Evolutionary conservation across 2,888 invertebrate species (phyloP).

Genomic region (Dorcus parallelipipedus): DNA sequence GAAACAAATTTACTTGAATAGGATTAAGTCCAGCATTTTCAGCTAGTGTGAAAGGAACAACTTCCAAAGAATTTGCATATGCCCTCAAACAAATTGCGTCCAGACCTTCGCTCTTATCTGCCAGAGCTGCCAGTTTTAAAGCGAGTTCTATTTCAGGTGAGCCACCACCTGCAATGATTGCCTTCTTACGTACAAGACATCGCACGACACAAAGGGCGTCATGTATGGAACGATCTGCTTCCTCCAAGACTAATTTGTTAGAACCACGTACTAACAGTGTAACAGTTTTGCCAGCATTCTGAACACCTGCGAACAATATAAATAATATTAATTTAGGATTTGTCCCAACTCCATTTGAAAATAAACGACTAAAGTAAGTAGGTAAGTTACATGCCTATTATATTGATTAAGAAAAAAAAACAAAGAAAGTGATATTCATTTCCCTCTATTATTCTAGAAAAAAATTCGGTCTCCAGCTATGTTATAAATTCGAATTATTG

Average conservation of each 20-base stretch:
- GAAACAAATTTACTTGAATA: slow-evolving; percentile 38
- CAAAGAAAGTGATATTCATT: no score
- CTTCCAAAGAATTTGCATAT: slow-evolving; percentile 93
- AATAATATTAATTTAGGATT: no score
- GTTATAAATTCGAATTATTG: no score
- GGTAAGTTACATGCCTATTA: no score
- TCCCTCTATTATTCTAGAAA: not conserved
- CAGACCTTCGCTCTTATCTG: slow-evolving; percentile 83
- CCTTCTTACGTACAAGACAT: slow-evolving; percentile 91
- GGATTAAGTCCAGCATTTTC: slow-evolving; percentile 70
- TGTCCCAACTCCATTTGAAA: no score
- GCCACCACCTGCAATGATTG: slow-evolving; percentile 93
- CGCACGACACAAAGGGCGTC: slow-evolving; percentile 89
- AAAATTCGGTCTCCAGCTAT: not conserved
- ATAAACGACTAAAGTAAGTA: no score
- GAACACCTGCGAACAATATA: slow-evolving; percentile 51
- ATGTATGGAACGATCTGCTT: slow-evolving; percentile 78
- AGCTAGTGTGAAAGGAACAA: slow-evolving; percentile 86
- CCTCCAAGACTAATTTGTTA: slow-evolving; percentile 76
- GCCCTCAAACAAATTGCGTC: slow-evolving; percentile 95
- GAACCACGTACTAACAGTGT: slow-evolving; percentile 88
- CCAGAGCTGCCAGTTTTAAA: slow-evolving; percentile 73
- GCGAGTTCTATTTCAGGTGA: slow-evolving; percentile 96
- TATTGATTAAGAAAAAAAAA: no score
- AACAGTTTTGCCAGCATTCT: slow-evolving; percentile 84